A percentile compares a stretch with the other conserved stretches of the same genome.
These are phyloP conservation scores for Indicator maculatus DNA, from an alignment of 2,113 vertebrate species.

Conservation along the genomic window DNA sequence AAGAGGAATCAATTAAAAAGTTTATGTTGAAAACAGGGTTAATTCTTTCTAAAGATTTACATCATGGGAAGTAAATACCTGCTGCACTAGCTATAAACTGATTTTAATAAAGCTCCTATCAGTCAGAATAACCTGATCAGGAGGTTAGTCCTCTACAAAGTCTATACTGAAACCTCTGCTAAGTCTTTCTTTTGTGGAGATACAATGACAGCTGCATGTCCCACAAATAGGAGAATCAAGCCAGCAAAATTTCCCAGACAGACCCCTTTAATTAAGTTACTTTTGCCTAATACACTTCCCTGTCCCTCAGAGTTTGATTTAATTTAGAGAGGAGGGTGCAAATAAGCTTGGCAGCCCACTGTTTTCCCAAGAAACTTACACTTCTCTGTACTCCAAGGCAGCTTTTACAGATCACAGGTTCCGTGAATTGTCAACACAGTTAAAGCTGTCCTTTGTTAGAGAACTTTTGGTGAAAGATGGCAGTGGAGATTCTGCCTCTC, in stretches of 20 bases:
- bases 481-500: not conserved
- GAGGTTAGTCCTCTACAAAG: not conserved
- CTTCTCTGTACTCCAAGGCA: not conserved
- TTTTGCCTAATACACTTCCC: not conserved
- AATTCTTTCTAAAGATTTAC: not conserved
- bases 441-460: not conserved
- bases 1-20: not conserved
- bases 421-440: fast-evolving
- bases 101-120: not conserved
- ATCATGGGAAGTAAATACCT: not conserved
- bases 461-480: too few species aligned
- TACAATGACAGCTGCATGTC: not conserved
- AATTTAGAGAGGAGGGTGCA: not conserved
- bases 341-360: not conserved
- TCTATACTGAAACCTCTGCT: not conserved
- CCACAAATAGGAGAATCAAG: not conserved
- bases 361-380: not conserved
- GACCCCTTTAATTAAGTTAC: not conserved
- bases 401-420: not conserved
- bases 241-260: not conserved
- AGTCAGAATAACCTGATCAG: too few species aligned
- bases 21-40: not conserved
- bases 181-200: not conserved
- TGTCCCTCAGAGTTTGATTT: not conserved
- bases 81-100: not conserved